Percentiles rank a stretch among this genome's conserved stretches.
phyloP scores from a whole-genome alignment of 1,140 invertebrate genomes.

The Coenobita brevimanus region DNA sequence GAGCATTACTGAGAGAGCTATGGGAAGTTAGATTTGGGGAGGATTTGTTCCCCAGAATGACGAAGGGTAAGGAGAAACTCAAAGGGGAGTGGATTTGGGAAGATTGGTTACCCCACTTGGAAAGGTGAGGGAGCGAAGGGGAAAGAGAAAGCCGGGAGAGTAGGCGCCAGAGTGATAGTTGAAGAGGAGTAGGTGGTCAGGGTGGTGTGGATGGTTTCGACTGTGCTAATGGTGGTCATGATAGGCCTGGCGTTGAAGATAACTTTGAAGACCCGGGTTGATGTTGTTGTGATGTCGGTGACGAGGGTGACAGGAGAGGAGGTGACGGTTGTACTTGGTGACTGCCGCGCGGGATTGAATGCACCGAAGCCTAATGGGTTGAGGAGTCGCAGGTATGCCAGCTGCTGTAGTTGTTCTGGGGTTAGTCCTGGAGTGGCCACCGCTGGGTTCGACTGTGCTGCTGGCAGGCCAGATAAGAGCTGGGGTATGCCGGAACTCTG shows the following conservation, averaged over 20 bases:
- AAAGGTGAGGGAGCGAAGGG: conserved; percentile 63
- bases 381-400: conserved; percentile 81
- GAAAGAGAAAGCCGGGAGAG: conserved; percentile 74
- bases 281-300: conserved; percentile 85
- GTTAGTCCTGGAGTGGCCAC: conserved; percentile 72
- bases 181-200: conserved; percentile 87
- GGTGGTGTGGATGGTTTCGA: conserved; percentile 87
- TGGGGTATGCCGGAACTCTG: conserved; percentile 63
- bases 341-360: conserved; percentile 73
- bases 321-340: conserved; percentile 83
- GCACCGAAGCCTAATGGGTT: conserved; percentile 78
- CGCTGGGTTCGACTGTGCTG: conserved; percentile 68
- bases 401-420: conserved; percentile 82
- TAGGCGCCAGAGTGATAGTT: conserved; percentile 82
- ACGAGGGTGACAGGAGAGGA: conserved; percentile 87
- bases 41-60: not conserved
- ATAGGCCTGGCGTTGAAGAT: conserved; percentile 92
- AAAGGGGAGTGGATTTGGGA: not conserved
- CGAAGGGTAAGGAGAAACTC: too few species aligned
- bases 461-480: conserved; percentile 50
- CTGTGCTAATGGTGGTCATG: conserved; percentile 88
- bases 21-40: too few species aligned
- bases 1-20: too few species aligned
- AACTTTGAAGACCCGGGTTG: conserved; percentile 87
- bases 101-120: conserved; percentile 29